Conservation (phyloP, 2,797 vertebrate species). For the Galagoides demidoff region DNA sequence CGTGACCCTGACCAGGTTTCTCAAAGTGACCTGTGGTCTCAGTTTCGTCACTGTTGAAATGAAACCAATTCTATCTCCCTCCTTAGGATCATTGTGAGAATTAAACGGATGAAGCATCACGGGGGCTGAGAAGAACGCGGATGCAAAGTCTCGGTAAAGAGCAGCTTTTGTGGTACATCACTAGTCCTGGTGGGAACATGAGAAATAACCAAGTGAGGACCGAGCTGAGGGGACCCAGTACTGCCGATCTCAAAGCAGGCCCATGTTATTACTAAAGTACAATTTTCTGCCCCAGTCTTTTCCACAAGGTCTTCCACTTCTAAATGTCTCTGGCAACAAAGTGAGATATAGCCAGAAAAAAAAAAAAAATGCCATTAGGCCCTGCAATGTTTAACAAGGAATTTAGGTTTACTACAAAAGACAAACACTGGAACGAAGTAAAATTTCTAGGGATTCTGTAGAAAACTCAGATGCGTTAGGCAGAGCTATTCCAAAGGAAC, state of each 20-base stretch:
- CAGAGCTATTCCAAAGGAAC: neutral
- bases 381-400: neutral
- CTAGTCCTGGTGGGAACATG: neutral
- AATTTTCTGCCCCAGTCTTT: neutral
- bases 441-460: neutral
- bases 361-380: neutral
- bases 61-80: neutral
- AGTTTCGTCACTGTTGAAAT: neutral
- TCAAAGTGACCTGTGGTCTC: neutral
- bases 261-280: neutral
- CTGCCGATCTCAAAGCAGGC: neutral
- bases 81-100: neutral
- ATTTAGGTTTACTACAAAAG: conserved; percentile 24
- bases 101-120: neutral
- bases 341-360: neutral
- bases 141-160: neutral
- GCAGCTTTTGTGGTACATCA: neutral
- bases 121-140: neutral
- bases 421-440: neutral
- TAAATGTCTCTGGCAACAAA: neutral
- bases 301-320: neutral
- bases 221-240: neutral
- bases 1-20: neutral
- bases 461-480: neutral
- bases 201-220: neutral